Base-by-base conservation (phyloP, 2,797 vertebrate genomes). In the Rhabdomys pumilio region DNA sequence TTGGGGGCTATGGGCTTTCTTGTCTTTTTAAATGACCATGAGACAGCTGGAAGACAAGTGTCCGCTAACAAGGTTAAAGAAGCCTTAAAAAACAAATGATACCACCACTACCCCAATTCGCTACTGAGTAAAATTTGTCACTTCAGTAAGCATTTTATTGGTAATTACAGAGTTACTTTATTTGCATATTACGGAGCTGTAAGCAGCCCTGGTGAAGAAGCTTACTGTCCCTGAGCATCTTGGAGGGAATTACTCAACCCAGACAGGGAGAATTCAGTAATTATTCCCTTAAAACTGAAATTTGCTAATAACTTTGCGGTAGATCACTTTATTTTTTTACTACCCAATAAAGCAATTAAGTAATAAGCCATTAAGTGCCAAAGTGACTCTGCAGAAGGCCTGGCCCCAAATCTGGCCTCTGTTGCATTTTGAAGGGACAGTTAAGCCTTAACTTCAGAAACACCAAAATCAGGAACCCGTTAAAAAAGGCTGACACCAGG, bases 71-170 rank as follows among this genome's bases (percentile, higher is more conserved):
- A 96, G 96, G 97, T 97, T 97, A 97, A 97, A 97, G 92, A 91
- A 97, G 84, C 89, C 97, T 97, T 97, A 97, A 94, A 97, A 97
- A 97, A 94, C 91, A 96, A 97, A 97, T 95, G 94, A 96, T 83
- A 91, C 91, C 85, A 92, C 94, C 95, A 50, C 85, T 8, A 34
- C 29, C 69, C 94, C 83, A 96, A 97, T 95, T 96, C 50, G 41
- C 95, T 90, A 91, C 92, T 93, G 96, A 97, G 96, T 97, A 97
- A 97, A 97, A 97, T 98, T 97, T 97, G 96, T 98, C 97, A 98
- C 97, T 98, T 96, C 96, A 96, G 97, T 97, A 97, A 97, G 97
- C 98, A 97, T 97, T 98, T 98, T 98, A 98, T 98, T 98, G 97
- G 97, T 97, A 97, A 98, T 98, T 97, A 98, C 96, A 95, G 97